Evolutionary conservation across 2,797 vertebrate genomes (phyloP).

Genomic region (Micropoecilia bifurca): DNA sequence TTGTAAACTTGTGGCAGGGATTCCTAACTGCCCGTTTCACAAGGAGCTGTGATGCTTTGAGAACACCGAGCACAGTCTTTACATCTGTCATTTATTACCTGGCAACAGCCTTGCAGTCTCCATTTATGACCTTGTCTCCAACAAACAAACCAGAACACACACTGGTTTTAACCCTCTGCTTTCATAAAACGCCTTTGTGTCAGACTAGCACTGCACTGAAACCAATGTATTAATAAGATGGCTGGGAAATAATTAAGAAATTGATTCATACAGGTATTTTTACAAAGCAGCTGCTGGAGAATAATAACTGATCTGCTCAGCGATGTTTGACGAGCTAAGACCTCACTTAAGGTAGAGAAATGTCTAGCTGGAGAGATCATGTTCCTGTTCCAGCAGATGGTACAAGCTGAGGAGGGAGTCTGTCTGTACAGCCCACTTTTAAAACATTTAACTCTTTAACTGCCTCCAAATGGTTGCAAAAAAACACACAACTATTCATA

Average conservation of each 20-base stretch:
- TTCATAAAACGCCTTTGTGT: not conserved
- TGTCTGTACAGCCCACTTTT: not conserved
- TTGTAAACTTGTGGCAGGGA: not conserved
- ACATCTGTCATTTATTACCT: not conserved
- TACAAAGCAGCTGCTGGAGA: not conserved
- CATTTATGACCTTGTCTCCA: not conserved
- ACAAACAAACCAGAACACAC: not conserved
- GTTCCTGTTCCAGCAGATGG: constrained; percentile 9
- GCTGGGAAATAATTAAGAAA: not conserved
- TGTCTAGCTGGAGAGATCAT: constrained; percentile 14
- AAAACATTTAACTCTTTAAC: constrained; percentile 2
- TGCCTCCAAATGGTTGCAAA: not conserved
- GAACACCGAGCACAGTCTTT: not conserved
- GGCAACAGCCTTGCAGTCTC: not conserved
- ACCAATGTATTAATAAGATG: not conserved
- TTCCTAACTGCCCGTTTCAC: not conserved
- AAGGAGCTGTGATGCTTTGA: not conserved
- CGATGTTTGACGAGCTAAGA: constrained; percentile 51
- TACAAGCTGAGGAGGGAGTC: not conserved
- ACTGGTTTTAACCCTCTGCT: not conserved
- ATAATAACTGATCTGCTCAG: constrained; percentile 1
- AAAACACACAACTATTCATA: not conserved
- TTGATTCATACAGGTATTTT: not conserved
- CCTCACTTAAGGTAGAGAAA: constrained; percentile 39
- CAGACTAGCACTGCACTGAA: not conserved